A percentile compares a stretch with the other conserved stretches of the same genome.
These are phyloP conservation scores for Narcine bancroftii DNA, from an alignment of 2,113 vertebrate species.

Conservation along the genomic window DNA sequence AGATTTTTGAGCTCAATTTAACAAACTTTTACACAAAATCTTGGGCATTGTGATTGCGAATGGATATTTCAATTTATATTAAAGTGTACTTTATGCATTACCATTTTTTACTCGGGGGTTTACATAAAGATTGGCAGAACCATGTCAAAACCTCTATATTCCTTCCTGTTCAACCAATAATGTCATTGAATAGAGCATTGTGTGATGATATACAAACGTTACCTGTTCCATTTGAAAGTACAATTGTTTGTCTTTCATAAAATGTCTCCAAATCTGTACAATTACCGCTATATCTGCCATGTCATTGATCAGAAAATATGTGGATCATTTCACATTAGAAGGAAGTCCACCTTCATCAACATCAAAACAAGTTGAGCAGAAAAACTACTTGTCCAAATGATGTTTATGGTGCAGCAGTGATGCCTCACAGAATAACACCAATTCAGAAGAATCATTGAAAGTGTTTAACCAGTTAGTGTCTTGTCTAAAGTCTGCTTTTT, in stretches of 20 bases:
- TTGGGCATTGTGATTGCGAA: neutral
- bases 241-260: neutral
- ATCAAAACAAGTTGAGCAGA: slow-evolving; percentile 69
- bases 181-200: neutral
- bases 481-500: neutral
- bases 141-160: neutral
- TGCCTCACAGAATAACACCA: slow-evolving; percentile 41
- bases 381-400: slow-evolving; percentile 70
- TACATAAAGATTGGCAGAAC: neutral
- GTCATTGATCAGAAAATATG: slow-evolving; percentile 58
- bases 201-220: neutral
- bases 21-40: neutral
- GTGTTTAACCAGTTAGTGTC: neutral
- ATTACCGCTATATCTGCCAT: slow-evolving; percentile 46
- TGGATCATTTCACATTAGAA: slow-evolving; percentile 61
- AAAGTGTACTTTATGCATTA: neutral
- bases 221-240: neutral
- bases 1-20: neutral
- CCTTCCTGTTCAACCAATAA: neutral
- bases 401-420: slow-evolving; percentile 63
- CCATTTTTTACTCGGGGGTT: neutral
- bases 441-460: neutral
- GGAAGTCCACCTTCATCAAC: slow-evolving; percentile 64
- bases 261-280: slow-evolving; percentile 39
- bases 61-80: neutral